Conservation (phyloP, 2,888 invertebrate genomes). For the Scrobipalpa atriplicella region DNA sequence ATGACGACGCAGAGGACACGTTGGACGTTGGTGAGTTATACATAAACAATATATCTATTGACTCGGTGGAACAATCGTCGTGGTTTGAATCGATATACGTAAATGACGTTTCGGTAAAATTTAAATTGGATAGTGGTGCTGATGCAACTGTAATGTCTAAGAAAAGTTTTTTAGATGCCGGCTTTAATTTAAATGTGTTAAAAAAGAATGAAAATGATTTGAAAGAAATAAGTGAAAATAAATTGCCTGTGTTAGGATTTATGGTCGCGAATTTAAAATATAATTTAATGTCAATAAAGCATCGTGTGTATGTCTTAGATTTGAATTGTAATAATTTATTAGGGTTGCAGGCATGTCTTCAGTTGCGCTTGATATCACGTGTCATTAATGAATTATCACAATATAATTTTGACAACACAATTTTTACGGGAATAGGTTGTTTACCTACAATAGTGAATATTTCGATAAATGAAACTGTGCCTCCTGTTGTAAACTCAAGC, state of each 20-base stretch:
- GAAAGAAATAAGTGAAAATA: slow-evolving; percentile 26
- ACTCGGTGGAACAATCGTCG: slow-evolving; percentile 18
- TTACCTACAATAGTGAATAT: slow-evolving; percentile 15
- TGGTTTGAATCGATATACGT: slow-evolving; percentile 23
- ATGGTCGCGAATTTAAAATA: slow-evolving; percentile 18
- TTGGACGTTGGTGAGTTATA: slow-evolving; percentile 17
- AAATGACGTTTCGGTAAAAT: too few relatives aligned
- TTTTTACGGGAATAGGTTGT: slow-evolving; percentile 23
- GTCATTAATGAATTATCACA: too few relatives aligned
- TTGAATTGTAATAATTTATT: too few relatives aligned
- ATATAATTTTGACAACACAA: not conserved
- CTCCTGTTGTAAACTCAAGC: slow-evolving; percentile 27
- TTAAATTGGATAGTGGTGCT: too few relatives aligned
- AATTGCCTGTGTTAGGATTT: slow-evolving; percentile 22
- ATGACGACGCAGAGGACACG: not conserved
- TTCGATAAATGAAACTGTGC: slow-evolving; percentile 18
- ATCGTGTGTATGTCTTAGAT: slow-evolving; percentile 10
- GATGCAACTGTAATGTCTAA: too few relatives aligned
- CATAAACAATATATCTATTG: slow-evolving; percentile 24
- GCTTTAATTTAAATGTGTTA: too few relatives aligned
- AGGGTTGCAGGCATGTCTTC: slow-evolving; percentile 9
- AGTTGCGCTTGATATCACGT: slow-evolving; percentile 13
- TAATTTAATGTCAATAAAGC: not conserved
- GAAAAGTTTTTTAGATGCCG: too few relatives aligned
- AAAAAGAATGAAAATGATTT: too few relatives aligned